Conservation (phyloP, 1,140 invertebrate genomes). For the Drosophila mojavensis region DNA sequence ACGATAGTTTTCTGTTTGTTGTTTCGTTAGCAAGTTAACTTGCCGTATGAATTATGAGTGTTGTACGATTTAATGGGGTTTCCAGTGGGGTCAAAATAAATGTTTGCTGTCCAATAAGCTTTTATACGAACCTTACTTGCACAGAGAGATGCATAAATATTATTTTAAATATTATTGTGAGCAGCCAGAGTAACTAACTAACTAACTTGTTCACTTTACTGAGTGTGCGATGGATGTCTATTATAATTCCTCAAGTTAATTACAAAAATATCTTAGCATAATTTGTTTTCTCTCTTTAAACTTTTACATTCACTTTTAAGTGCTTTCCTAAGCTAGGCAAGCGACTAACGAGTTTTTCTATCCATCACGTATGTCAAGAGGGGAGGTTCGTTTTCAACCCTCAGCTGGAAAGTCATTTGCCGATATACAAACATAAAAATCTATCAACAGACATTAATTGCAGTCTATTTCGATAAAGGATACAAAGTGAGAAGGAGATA, state of each 20-base stretch:
- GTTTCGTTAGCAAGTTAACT: conserved; percentile 36
- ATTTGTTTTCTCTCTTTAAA: no score
- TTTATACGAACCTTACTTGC: no score
- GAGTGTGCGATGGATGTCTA: no score
- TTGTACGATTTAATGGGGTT: conserved; percentile 39
- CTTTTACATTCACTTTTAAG: no score
- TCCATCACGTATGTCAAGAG: conserved; percentile 16
- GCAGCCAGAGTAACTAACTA: no score
- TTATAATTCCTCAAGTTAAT: not conserved
- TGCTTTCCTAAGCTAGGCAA: not conserved
- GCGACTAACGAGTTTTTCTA: conserved; percentile 5
- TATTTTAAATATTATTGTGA: no score
- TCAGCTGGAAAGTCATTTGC: conserved; percentile 44
- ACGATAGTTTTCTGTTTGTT: conserved; percentile 23
- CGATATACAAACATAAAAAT: conserved; percentile 81
- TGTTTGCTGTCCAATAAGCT: no score
- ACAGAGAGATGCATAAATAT: no score
- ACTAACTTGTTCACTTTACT: no score
- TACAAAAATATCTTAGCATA: no score
- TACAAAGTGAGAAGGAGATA: conserved; percentile 2
- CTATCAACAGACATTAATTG: conserved; percentile 76
- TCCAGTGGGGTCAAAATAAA: not conserved
- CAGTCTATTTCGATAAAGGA: conserved; percentile 31
- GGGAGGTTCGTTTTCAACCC: conserved; percentile 31
- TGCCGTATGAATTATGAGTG: conserved; percentile 55